phyloP scores from a whole-genome alignment of 1,140 invertebrate species.

The Listronotus oregonensis region DNA sequence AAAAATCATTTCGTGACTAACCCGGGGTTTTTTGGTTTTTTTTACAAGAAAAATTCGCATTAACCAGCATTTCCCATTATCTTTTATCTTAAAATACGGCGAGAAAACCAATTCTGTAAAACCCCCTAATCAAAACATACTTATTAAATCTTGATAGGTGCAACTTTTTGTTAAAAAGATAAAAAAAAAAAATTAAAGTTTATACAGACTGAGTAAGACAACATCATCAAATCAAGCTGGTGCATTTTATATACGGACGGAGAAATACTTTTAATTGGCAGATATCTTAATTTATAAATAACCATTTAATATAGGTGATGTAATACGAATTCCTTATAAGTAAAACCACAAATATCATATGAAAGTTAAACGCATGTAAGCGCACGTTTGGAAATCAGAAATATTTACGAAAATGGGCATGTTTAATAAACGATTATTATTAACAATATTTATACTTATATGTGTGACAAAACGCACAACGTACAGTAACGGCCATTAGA shows the following conservation, averaged over 20 bases:
- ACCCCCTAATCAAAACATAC: constrained; percentile 12
- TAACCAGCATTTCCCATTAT: constrained; percentile 7
- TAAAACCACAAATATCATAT: no score
- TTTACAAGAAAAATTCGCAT: constrained; percentile 8
- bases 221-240: constrained; percentile 15
- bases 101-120: constrained; percentile 11
- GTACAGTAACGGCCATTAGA: no score
- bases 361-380: no score
- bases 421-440: no score
- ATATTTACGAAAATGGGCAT: no score
- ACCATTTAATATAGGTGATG: no score
- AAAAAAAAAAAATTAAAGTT: constrained; percentile 3
- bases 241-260: background rate
- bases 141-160: constrained; percentile 13
- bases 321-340: no score
- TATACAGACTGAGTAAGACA: background rate
- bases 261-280: constrained; percentile 3
- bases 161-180: background rate
- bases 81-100: constrained; percentile 1
- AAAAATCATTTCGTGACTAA: constrained; percentile 10
- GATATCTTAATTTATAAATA: no score
- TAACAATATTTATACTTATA: no score
- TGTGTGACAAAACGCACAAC: no score
- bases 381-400: no score
- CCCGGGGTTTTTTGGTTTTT: background rate